These are phyloP conservation scores for human (Homo sapiens) DNA, from an alignment of 2,113 vertebrate species.

Conservation along the genomic window GRCh38 chr2:73582001-73582500, in stretches of 20 bases:
- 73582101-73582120: not conserved
- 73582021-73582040: too few species aligned
- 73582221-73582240: not conserved
- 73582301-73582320: not conserved
- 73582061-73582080: not conserved
- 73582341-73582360: not conserved
- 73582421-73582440: not conserved
- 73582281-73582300: not conserved
- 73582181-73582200: not conserved
- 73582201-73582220: not conserved
- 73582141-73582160: not conserved
- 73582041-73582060: not conserved
- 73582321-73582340: not conserved
- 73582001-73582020: too few species aligned
- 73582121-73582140: not conserved
- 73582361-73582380: not conserved
- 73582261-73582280: not conserved
- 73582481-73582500: not conserved
- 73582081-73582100: not conserved
- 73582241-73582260: not conserved
- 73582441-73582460: not conserved
- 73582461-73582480: not conserved
- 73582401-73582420: not conserved
- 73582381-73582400: not conserved
- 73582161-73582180: not conserved